These are phyloP conservation scores for Peromyscus nudipes DNA, from an alignment of 2,797 vertebrate genomes.

Conservation along the genomic window DNA sequence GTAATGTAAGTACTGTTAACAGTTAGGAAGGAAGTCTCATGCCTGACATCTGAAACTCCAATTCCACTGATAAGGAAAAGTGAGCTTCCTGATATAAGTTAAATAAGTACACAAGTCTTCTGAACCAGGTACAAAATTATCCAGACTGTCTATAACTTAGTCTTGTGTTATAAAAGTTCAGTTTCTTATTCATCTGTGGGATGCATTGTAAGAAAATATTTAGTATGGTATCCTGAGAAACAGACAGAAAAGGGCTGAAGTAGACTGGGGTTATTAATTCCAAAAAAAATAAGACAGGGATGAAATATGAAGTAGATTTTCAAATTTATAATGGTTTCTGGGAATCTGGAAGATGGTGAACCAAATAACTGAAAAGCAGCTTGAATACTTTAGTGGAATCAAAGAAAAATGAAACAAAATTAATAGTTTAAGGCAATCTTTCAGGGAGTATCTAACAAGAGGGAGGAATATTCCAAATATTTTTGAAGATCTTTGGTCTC, in stretches of 20 bases:
- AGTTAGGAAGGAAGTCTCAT: constrained; percentile 47
- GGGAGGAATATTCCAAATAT: neutral
- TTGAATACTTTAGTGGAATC: constrained; percentile 56
- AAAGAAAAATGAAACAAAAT: constrained; percentile 39
- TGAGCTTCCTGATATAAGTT: constrained; percentile 57
- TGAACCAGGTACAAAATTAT: constrained; percentile 73
- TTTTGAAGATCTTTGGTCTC: neutral
- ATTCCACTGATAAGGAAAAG: constrained; percentile 48
- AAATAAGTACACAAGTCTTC: constrained; percentile 72
- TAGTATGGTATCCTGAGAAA: constrained; percentile 75
- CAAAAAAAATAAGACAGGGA: constrained; percentile 74
- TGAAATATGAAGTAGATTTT: constrained; percentile 79
- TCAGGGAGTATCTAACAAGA: constrained; percentile 45
- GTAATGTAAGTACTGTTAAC: constrained; percentile 43
- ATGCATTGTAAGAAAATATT: constrained; percentile 71
- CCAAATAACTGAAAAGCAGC: constrained; percentile 67
- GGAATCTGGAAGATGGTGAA: constrained; percentile 59
- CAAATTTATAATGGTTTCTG: constrained; percentile 78
- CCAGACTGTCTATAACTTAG: constrained; percentile 39
- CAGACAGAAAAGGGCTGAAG: constrained; percentile 66
- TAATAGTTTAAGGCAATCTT: constrained; percentile 48
- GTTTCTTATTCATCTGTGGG: constrained; percentile 71
- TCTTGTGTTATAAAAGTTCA: constrained; percentile 62
- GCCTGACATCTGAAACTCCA: constrained; percentile 54
- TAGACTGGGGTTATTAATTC: constrained; percentile 61